Conservation (phyloP, 2,888 invertebrate species). For the Andrena hattorfiana region DNA sequence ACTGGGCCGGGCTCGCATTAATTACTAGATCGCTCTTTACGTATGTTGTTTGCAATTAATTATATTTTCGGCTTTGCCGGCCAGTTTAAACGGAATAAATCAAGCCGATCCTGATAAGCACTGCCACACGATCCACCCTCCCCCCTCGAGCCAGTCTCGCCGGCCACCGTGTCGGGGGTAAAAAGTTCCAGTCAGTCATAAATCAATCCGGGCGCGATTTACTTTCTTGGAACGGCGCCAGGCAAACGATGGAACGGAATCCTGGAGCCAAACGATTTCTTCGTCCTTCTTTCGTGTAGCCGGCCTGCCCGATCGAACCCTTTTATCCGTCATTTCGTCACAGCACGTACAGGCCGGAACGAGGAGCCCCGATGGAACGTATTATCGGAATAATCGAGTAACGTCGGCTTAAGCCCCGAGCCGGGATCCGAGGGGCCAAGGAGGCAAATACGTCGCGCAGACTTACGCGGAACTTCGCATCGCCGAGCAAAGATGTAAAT, state of each 20-base stretch:
- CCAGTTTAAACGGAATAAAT: slow-evolving; percentile 65
- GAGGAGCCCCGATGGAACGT: slow-evolving; percentile 33
- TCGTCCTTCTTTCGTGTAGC: slow-evolving; percentile 66
- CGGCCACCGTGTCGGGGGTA: slow-evolving; percentile 47
- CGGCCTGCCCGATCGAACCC: slow-evolving; percentile 44
- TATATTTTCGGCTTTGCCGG: slow-evolving; percentile 46
- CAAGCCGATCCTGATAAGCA: slow-evolving; percentile 67
- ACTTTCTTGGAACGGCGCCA: slow-evolving; percentile 70
- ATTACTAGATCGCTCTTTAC: slow-evolving; percentile 44
- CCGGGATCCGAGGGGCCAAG: slow-evolving; percentile 8
- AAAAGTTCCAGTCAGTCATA: slow-evolving; percentile 73
- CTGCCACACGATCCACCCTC: slow-evolving; percentile 11
- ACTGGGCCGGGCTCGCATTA: slow-evolving; percentile 25
- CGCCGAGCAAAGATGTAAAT: slow-evolving; percentile 50
- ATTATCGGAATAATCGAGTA: slow-evolving; percentile 56
- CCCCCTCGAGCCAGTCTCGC: not conserved
- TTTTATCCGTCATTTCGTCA: slow-evolving; percentile 63
- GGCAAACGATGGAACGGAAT: slow-evolving; percentile 68
- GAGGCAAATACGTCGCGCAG: slow-evolving; percentile 34
- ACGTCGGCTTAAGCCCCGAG: slow-evolving; percentile 17
- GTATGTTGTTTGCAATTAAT: slow-evolving; percentile 57
- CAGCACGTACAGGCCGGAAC: slow-evolving; percentile 36
- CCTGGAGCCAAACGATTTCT: slow-evolving; percentile 69
- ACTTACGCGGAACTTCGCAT: slow-evolving; percentile 49
- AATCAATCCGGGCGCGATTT: slow-evolving; percentile 74